These are phyloP conservation scores for Liopterus haemorrhoidalis DNA, from an alignment of 2,888 invertebrate species.

Conservation along the genomic window DNA sequence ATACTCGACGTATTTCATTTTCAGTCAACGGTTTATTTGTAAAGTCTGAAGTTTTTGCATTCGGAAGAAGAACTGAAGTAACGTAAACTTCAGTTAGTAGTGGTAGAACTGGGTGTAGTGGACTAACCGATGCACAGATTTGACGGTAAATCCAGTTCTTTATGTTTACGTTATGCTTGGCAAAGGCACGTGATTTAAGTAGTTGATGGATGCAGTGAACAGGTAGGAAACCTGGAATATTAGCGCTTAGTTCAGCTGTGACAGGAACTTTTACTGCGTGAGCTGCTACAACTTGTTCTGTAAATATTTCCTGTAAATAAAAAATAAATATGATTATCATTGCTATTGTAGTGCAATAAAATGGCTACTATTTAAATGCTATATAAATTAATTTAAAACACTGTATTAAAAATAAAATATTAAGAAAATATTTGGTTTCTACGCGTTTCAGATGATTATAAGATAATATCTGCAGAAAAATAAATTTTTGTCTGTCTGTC, in stretches of 20 bases:
- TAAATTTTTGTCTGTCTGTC: too few relatives aligned
- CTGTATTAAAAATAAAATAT: too few relatives aligned
- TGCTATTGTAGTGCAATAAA: too few relatives aligned
- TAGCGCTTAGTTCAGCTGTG: slow-evolving; percentile 79
- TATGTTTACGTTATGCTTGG: slow-evolving; percentile 92
- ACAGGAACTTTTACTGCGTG: slow-evolving; percentile 96
- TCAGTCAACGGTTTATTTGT: slow-evolving; percentile 89
- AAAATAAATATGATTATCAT: too few relatives aligned
- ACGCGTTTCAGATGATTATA: too few relatives aligned
- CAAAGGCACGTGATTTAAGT: slow-evolving; percentile 87
- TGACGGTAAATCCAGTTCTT: slow-evolving; percentile 96
- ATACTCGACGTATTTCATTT: slow-evolving; percentile 79
- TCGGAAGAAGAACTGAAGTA: slow-evolving; percentile 75
- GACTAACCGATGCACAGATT: slow-evolving; percentile 81
- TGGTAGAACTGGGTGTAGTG: slow-evolving; percentile 88
- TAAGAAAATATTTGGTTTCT: too few relatives aligned
- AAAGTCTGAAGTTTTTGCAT: slow-evolving; percentile 64
- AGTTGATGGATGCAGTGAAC: slow-evolving; percentile 96
- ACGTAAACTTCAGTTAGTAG: slow-evolving; percentile 92
- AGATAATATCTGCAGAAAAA: too few relatives aligned
- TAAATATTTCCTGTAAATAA: slow-evolving; percentile 94
- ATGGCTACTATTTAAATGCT: too few relatives aligned
- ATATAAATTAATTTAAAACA: too few relatives aligned
- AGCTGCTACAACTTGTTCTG: slow-evolving; percentile 92
- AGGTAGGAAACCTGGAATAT: slow-evolving; percentile 85